Percentiles rank a stretch among this genome's conserved stretches.
phyloP scores from a whole-genome alignment of 2,113 vertebrate genomes.

The Lagopus muta region DNA sequence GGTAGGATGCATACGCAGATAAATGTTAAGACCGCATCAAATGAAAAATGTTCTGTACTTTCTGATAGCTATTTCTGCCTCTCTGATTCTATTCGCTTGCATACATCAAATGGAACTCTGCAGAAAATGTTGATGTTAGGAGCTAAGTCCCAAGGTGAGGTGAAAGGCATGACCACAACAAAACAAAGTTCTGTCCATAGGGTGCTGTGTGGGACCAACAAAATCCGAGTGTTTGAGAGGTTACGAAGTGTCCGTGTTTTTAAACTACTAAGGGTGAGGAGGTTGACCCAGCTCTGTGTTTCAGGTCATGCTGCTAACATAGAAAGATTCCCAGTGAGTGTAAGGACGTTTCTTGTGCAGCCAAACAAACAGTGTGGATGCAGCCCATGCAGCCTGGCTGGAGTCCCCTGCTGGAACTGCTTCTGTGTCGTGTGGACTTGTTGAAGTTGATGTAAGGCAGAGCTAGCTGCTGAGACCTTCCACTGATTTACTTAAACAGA shows the following conservation, averaged over 20 bases:
- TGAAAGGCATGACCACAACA: not conserved
- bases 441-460: not conserved
- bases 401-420: not conserved
- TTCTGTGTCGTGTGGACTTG: fast-evolving
- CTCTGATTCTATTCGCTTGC: not conserved
- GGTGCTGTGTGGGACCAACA: not conserved
- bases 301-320: not conserved
- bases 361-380: not conserved
- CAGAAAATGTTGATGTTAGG: not conserved
- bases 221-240: not conserved
- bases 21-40: not conserved
- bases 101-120: not conserved
- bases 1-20: not conserved
- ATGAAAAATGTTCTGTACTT: not conserved
- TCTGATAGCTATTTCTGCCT: not conserved
- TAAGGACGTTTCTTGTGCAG: fast-evolving
- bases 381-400: not conserved
- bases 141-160: not conserved
- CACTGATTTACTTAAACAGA: not conserved
- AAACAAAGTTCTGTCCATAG: not conserved
- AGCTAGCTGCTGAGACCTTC: not conserved
- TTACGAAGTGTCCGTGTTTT: not conserved
- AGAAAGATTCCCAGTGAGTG: fast-evolving
- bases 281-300: not conserved
- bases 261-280: not conserved